A percentile compares a stretch with the other conserved stretches of the same genome.
phyloP scores from a whole-genome alignment of 2,797 vertebrate species.

The Luscinia megarhynchos region DNA sequence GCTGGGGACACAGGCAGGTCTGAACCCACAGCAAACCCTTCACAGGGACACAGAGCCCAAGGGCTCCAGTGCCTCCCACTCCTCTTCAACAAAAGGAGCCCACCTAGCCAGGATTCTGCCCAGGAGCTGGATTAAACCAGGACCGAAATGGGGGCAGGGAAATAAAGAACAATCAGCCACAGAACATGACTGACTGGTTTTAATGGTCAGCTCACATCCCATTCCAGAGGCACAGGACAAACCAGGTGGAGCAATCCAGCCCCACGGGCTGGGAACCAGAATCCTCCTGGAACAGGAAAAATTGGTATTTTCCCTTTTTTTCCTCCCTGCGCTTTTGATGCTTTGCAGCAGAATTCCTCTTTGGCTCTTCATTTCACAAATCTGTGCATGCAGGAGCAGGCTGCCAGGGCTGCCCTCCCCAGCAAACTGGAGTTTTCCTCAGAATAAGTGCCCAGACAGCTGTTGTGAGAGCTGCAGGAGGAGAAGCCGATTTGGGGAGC shows the following conservation, averaged over 20 bases:
- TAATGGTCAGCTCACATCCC: neutral
- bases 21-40: neutral
- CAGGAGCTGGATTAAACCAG: neutral
- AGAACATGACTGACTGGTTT: neutral
- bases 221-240: neutral
- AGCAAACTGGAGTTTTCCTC: neutral
- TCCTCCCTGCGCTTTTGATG: neutral
- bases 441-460: neutral
- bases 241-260: neutral
- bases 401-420: neutral
- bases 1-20: neutral
- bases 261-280: neutral
- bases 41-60: neutral
- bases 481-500: neutral
- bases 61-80: neutral
- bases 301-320: neutral
- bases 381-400: neutral
- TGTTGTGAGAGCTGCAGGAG: neutral
- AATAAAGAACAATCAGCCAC: neutral
- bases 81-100: neutral
- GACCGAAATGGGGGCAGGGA: neutral
- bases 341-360: neutral
- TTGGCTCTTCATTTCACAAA: neutral
- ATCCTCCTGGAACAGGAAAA: neutral
- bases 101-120: neutral